Evolutionary conservation across 1,140 invertebrate species (phyloP).

Genomic region (Macrobrachium nipponense): DNA sequence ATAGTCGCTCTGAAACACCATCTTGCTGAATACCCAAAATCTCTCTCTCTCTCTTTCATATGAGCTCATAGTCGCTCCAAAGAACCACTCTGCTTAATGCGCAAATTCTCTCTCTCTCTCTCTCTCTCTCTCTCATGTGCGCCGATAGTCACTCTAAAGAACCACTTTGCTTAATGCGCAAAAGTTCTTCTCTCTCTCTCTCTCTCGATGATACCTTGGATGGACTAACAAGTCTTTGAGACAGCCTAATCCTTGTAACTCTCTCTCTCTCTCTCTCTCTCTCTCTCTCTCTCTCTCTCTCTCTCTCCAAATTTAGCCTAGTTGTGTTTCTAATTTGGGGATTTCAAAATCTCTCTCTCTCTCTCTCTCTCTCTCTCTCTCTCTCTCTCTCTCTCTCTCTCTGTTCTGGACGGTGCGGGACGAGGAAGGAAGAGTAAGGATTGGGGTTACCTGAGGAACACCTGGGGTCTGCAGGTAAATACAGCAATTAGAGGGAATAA

Average conservation of each 20-base stretch:
- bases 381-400: conserved; percentile 32
- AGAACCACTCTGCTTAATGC: no score
- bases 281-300: no score
- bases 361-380: conserved; percentile 30
- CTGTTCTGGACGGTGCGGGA: background rate
- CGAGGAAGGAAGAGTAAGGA: background rate
- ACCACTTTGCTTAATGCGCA: background rate
- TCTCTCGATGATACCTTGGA: no score
- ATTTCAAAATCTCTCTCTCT: conserved; percentile 35
- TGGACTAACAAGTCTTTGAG: no score
- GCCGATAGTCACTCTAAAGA: background rate
- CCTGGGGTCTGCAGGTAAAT: conserved; percentile 53
- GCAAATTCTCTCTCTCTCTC: background rate
- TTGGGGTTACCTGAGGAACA: conserved; percentile 39
- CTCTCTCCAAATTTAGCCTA: no score
- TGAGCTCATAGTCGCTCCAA: no score
- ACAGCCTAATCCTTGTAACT: no score
- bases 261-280: no score
- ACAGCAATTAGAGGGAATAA: conserved; percentile 56
- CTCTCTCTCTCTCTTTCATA: background rate
- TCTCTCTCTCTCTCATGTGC: background rate
- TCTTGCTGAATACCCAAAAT: background rate
- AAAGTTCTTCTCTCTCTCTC: conserved; percentile 23
- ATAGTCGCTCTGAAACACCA: background rate
- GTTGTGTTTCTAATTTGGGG: no score